Base-by-base conservation (phyloP, 1,140 invertebrate species). In the Paramacrobiotus metropolitanus region DNA sequence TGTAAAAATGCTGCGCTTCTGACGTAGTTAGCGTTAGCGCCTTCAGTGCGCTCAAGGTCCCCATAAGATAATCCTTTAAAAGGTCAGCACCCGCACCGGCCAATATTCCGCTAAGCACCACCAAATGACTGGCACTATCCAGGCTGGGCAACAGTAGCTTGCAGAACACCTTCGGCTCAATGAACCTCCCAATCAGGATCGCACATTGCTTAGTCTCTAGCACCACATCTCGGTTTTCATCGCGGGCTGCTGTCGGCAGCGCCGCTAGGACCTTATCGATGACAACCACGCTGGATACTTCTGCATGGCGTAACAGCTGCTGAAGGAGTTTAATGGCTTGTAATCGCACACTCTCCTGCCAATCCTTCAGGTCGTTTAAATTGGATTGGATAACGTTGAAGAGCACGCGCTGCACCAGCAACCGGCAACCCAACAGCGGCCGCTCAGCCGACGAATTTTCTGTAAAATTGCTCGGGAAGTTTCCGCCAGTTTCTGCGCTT, bases 361-460 rank as follows among this genome's bases (percentile, higher is more conserved):
- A 55, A 24, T 55, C 48, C 48, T 55, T 55, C 48, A 55, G 24
- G 24, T 55, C 48, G 28, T 55, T 55, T 24, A 55, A 24, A 9
- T 20, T 24, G 9, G 48, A 55, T 9, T 15, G 48, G 15, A 55
- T 4, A 28, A 55, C 48, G 28, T 15, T 15, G 48, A 20, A 55
- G 48, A 55, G 24, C 9, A 55, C 28, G 15, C 48, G 15, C 24
- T 55, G 15, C 15, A 55, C 48, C 28, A 55, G 24, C 4, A 55
- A 9, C 24, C 48, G 15, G 28, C 48, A 55, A 9, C 48, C 48
- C 48, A 55, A 24, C 4, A 55, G 4, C 4, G 48, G 48, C 28
- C 48, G 48, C n/a, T n/a, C n/a, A n/a, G n/a, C n/a, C n/a, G n/a
- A n/a, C n/a, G n/a, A n/a, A n/a, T n/a, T n/a, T n/a, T n/a, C n/a